Evolutionary conservation across 2,113 vertebrate genomes (phyloP), one percentile per base, ranked within the genome.

Genomic region (Oncorhynchus nerka): DNA sequence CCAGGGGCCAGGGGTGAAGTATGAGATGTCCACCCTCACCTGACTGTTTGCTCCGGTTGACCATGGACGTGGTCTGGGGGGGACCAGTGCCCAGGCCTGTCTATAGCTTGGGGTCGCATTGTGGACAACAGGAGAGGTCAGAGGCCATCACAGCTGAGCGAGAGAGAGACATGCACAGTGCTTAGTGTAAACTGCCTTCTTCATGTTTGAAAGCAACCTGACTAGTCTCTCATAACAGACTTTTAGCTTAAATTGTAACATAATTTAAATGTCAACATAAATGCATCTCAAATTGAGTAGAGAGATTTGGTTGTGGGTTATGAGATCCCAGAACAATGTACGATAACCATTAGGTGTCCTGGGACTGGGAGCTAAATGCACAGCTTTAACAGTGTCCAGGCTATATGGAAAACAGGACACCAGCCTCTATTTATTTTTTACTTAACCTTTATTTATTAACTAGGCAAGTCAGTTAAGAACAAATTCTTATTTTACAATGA

Each of bases 391-490:
- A 73, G n/a, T 69, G 55, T 26, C 51, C 51, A n/a, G 45, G 73
- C 65, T 61, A 39, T 74, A 73, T 83, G 82, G 81, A 87, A 85
- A 85, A 83, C 75, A 69, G 55, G 69, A 75, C 70, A 73, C 73
- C 77, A 81, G 74, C 74, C 49, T 78, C 73, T 67, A 62, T 72
- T 89, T 92, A 34, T 34, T 34, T 34, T 34, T 6, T 5, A 34
- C 32, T 34, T 34, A 34, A 34, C 5, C 32, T 34, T 34, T 34
- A 34, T 5, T 34, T 34, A 34, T 34, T 34, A 6, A 34, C 32
- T 34, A 6, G 32, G 32, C 32, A 34, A 34, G 32, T 34, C 32
- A 34, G 32, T 34, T 34, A 6, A 6, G 32, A 34, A 34, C 32
- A 34, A 34, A 34, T 34, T 34, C 32, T 34, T 34, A 6, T 34